Evolutionary conservation across 2,797 vertebrate species (phyloP), one percentile per base, ranked within the genome.

Genomic region (Gambusia yucatana): DNA sequence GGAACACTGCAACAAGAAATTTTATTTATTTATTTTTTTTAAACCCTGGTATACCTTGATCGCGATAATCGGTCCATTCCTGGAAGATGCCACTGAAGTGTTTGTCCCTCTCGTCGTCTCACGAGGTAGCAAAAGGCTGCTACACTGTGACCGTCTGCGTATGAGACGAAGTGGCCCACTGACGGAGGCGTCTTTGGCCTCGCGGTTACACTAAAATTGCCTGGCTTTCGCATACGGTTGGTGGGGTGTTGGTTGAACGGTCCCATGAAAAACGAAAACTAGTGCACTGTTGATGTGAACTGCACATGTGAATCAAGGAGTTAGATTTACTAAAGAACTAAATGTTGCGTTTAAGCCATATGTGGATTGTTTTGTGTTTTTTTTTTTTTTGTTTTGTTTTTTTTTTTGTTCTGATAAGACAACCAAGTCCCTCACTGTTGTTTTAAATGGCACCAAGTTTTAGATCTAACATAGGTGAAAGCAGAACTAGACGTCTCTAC

Each of bases 121-220:
- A 83, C 44, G 80, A 87, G 83, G 92, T 90, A 88, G 93, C 86
- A 77, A 87, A 73, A 86, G 89, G 91, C 92, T 91, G 91, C 91
- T 90, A 82, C 88, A 92, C 92, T 92, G 89, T 93, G 92, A 91
- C 90, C 43, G 89, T 92, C 82, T 82, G 83, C 87, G 88, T 59
- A 78, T 46, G 82, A 36, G n/a, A 77, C 63, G 69, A 75, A 84
- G 83, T 14, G 80, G 82, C 84, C 85, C 46, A 81, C 70, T 78
- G 85, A 83, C 84, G 76, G 85, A 85, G 77, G 86, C 72, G 17
- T 86, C 90, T 84, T 72, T 11, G 30, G 30, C 55, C 77, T 72
- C 6, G 52, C 72, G 41, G 46, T 79, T 74, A 43, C 47, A 41
- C 83, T 72, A 16, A 75, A 70, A 81, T 86, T 79, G n/a, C 76